Conservation (phyloP, 2,113 vertebrate genomes). For the Colossoma macropomum region DNA sequence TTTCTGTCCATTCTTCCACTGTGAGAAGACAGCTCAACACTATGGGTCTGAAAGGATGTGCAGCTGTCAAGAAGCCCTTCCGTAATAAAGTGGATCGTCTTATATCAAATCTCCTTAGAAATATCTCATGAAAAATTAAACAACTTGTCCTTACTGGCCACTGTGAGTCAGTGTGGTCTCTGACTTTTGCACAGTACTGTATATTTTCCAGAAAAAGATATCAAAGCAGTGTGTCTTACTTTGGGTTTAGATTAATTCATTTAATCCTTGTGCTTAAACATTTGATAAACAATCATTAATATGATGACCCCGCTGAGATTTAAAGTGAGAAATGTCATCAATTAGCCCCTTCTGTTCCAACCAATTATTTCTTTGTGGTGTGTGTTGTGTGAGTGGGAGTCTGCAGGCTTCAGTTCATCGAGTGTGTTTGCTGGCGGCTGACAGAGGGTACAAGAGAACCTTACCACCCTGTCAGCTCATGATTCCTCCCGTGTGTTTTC, state of each 20-base stretch:
- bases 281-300: slow-evolving; percentile 11
- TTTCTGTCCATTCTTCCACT: too few species aligned
- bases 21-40: too few species aligned
- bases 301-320: slow-evolving; percentile 4
- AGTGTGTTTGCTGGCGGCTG: slow-evolving; percentile 39
- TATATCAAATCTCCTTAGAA: too few species aligned
- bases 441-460: slow-evolving; percentile 48
- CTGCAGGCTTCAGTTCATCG: slow-evolving; percentile 23
- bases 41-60: too few species aligned
- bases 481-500: slow-evolving; percentile 55
- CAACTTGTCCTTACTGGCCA: too few species aligned
- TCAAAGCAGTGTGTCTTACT: background rate
- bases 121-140: too few species aligned
- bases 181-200: too few species aligned
- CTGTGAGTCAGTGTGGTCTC: too few species aligned
- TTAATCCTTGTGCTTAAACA: background rate
- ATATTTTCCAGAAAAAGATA: background rate
- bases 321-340: background rate
- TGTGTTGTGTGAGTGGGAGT: background rate
- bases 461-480: slow-evolving; percentile 44
- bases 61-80: too few species aligned
- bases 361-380: background rate
- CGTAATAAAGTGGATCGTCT: too few species aligned
- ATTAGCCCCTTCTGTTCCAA: slow-evolving; percentile 21
- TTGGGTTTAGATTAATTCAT: too few species aligned